A percentile compares a stretch with the other conserved stretches of the same genome.
Evolutionary conservation across 2,113 vertebrate species (phyloP).

Genomic region (Eurypyga helias): DNA sequence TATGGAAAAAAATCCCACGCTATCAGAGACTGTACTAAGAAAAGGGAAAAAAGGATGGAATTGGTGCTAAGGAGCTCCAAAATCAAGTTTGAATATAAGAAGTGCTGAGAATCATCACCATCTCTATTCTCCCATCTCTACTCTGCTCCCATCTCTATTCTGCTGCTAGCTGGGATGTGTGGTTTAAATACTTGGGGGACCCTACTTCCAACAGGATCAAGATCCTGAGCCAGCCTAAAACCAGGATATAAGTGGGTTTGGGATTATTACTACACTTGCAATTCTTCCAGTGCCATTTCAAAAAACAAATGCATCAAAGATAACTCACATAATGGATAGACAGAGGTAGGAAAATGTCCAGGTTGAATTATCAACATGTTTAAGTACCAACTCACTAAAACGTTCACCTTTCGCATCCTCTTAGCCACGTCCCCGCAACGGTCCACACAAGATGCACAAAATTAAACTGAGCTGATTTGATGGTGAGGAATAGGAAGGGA

Average conservation of each 20-base stretch:
- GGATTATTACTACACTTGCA: background rate
- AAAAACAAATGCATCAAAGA: background rate
- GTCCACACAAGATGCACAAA: background rate
- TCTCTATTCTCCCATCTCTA: too few species aligned
- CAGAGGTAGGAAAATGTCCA: background rate
- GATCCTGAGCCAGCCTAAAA: background rate
- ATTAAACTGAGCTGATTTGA: background rate
- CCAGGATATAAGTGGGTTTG: background rate
- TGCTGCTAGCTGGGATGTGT: accelerated
- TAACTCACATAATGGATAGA: background rate
- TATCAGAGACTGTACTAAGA: background rate
- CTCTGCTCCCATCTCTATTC: too few species aligned
- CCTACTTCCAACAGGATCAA: background rate
- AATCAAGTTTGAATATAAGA: background rate
- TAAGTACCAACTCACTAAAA: background rate
- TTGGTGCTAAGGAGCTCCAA: background rate
- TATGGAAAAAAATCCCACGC: background rate
- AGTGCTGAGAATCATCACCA: background rate
- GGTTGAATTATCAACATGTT: accelerated
- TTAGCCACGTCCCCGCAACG: background rate
- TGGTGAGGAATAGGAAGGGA: background rate
- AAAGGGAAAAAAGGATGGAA: accelerated
- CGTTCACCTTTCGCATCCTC: background rate
- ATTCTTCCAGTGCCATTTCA: background rate
- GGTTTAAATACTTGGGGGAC: background rate